These are phyloP conservation scores for Tiphia femorata DNA, from an alignment of 2,888 invertebrate genomes.

Conservation along the genomic window DNA sequence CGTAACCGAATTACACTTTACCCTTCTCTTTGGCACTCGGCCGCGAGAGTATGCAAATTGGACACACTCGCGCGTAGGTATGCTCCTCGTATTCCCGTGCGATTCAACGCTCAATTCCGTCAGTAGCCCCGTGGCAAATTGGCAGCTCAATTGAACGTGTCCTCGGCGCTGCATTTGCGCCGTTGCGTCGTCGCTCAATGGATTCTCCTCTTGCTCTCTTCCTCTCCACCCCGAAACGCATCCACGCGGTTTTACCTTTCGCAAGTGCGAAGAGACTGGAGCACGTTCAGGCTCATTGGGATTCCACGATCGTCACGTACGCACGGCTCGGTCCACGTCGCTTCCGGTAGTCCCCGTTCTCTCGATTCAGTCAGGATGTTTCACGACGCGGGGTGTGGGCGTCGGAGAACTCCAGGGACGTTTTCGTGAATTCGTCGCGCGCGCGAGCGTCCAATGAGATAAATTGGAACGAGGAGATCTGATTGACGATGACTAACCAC, in stretches of 20 bases:
- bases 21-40: not conserved
- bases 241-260: not conserved
- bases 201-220: not conserved
- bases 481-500: too few relatives aligned
- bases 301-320: conserved; percentile 7
- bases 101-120: conserved; percentile 26
- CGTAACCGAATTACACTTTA: too few relatives aligned
- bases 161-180: conserved; percentile 35
- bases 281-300: conserved; percentile 15
- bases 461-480: too few relatives aligned
- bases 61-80: too few relatives aligned
- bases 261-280: not conserved
- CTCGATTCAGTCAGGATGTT: too few relatives aligned
- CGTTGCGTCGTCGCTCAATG: not conserved
- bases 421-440: too few relatives aligned
- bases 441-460: too few relatives aligned
- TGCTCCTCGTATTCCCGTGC: conserved; percentile 16
- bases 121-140: conserved; percentile 36
- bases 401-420: too few relatives aligned
- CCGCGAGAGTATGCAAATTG: conserved; percentile 14
- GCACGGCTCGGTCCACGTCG: conserved; percentile 21
- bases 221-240: not conserved
- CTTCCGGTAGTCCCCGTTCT: conserved; percentile 34
- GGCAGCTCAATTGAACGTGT: conserved; percentile 20
- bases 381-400: too few relatives aligned